A percentile compares a stretch with the other conserved stretches of the same genome.
Conservation (phyloP, 2,888 invertebrate genomes). For the Drosophila paracracens region DNA sequence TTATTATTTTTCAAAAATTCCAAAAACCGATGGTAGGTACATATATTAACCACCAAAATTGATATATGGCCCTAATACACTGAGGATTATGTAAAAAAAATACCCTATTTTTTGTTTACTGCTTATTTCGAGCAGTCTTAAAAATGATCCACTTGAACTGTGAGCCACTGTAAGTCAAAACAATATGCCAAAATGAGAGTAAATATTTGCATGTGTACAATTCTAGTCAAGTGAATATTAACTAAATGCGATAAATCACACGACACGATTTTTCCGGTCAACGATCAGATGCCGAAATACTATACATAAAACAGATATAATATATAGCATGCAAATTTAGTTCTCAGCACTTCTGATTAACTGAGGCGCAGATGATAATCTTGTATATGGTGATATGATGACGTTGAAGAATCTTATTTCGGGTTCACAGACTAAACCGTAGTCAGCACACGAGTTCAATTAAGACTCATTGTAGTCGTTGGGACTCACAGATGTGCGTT, state of each 20-base stretch:
- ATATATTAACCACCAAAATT: too few species aligned
- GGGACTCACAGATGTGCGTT: neutral
- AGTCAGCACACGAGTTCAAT: constrained; percentile 65
- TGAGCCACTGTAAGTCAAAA: too few species aligned
- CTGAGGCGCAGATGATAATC: constrained; percentile 11
- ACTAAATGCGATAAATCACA: constrained; percentile 47
- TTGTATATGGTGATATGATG: constrained; percentile 13
- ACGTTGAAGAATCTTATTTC: constrained; percentile 11
- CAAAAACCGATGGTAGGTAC: too few species aligned
- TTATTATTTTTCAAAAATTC: too few species aligned
- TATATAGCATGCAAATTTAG: constrained; percentile 15
- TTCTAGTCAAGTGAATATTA: constrained; percentile 46
- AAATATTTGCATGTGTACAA: neutral
- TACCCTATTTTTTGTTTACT: too few species aligned
- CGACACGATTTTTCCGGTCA: constrained; percentile 48
- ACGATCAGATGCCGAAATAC: constrained; percentile 37
- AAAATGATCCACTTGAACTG: too few species aligned
- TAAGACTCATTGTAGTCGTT: constrained; percentile 57
- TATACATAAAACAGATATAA: neutral
- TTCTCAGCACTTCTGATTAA: constrained; percentile 15
- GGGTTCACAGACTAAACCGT: constrained; percentile 37
- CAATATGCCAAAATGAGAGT: too few species aligned
- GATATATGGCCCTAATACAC: too few species aligned
- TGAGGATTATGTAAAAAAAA: too few species aligned
- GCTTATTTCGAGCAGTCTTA: too few species aligned